Percentiles rank a stretch among this genome's conserved stretches.
Evolutionary conservation across 2,888 invertebrate species (phyloP).

Genomic region (Helobdella robusta): DNA sequence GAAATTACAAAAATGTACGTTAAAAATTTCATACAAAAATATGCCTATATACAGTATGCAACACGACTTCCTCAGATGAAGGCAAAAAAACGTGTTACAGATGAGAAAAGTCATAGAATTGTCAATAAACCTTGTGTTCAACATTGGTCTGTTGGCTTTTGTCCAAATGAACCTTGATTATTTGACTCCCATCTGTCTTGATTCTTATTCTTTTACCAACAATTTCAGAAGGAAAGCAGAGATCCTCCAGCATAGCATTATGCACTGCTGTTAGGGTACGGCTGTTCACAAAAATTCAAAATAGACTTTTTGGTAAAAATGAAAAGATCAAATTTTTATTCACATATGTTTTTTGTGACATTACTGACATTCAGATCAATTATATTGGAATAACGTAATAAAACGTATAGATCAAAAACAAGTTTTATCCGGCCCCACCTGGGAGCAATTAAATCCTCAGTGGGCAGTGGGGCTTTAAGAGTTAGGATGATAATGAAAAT

Average conservation of each 20-base stretch:
- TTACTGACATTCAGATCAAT: not conserved
- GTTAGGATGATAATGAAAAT: too few relatives aligned
- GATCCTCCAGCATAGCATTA: slow-evolving; percentile 89
- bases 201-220: slow-evolving; percentile 94
- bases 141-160: slow-evolving; percentile 97
- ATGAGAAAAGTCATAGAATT: not conserved
- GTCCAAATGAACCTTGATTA: slow-evolving; percentile 85
- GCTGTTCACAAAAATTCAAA: slow-evolving; percentile 50
- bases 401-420: not conserved
- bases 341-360: not conserved
- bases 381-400: too few relatives aligned
- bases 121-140: slow-evolving; percentile 77
- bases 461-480: too few relatives aligned
- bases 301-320: too few relatives aligned
- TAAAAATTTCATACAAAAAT: not conserved
- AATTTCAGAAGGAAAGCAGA: slow-evolving; percentile 97
- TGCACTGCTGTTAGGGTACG: slow-evolving; percentile 94
- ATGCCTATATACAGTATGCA: not conserved
- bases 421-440: too few relatives aligned
- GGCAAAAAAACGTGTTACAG: not conserved
- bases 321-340: not conserved
- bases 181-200: slow-evolving; percentile 85
- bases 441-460: too few relatives aligned
- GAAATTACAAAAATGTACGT: slow-evolving; percentile 45
- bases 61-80: not conserved